These are phyloP conservation scores for Pristionchus fissidentatus DNA, from an alignment of 2,888 invertebrate species.

Conservation along the genomic window DNA sequence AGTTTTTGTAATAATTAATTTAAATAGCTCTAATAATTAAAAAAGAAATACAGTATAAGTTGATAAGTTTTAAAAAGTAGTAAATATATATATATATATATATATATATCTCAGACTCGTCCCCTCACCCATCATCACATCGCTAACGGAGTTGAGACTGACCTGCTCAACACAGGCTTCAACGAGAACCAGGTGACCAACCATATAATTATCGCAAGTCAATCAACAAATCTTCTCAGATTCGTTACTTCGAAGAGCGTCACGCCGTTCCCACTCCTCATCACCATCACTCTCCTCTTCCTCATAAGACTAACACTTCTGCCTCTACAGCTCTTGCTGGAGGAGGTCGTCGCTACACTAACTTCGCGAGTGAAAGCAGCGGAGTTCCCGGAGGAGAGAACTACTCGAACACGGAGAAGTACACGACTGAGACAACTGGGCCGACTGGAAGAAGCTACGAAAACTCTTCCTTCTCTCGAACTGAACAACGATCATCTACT, in stretches of 20 bases:
- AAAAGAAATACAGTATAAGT: too few species aligned
- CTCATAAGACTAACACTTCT: not conserved
- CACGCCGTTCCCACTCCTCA: conserved; percentile 37
- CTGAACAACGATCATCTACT: conserved; percentile 6
- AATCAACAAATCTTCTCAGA: not conserved
- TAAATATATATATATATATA: too few species aligned
- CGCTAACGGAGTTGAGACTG: conserved; percentile 41
- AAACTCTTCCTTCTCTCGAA: not conserved
- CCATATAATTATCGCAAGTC: not conserved
- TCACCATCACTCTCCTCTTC: conserved; percentile 25
- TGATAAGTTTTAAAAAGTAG: too few species aligned
- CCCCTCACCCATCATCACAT: conserved; percentile 22
- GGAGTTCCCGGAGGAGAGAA: conserved; percentile 14
- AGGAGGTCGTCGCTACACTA: conserved; percentile 34
- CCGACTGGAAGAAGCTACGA: conserved; percentile 29
- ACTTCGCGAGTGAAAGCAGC: conserved; percentile 9
- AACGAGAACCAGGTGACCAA: conserved; percentile 25
- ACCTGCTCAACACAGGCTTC: conserved; percentile 42
- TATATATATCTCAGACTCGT: not conserved
- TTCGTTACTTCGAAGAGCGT: not conserved
- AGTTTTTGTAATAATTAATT: not conserved
- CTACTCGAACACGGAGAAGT: conserved; percentile 24
- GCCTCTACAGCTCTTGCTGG: not conserved
- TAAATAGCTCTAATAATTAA: not conserved
- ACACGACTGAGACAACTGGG: not conserved